Evolutionary conservation across 2,113 vertebrate genomes (phyloP).

Genomic region (Noctilio leporinus): DNA sequence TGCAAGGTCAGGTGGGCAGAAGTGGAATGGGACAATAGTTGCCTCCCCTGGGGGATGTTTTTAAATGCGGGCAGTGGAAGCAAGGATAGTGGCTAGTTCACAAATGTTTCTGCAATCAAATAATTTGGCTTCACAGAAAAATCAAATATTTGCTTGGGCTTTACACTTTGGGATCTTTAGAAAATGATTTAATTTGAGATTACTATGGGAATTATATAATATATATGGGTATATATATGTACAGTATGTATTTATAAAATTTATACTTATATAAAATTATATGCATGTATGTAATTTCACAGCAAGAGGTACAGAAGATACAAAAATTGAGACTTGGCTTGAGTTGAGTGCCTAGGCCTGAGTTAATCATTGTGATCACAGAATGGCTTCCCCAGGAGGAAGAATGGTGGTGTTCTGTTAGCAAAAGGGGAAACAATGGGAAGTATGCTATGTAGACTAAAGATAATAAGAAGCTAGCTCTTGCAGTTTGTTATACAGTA

Average conservation of each 20-base stretch:
- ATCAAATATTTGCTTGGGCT: not conserved
- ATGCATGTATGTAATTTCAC: not conserved
- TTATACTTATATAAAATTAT: not conserved
- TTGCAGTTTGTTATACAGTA: not conserved
- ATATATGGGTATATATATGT: not conserved
- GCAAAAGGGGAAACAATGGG: not conserved
- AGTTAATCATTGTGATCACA: not conserved
- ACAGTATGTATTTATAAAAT: not conserved
- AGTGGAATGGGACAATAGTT: not conserved
- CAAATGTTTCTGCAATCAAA: not conserved
- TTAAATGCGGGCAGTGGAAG: not conserved
- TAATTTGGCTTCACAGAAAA: not conserved
- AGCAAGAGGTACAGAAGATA: not conserved
- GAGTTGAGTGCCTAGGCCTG: not conserved
- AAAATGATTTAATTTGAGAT: constrained; percentile 16
- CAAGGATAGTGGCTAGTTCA: not conserved
- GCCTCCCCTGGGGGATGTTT: not conserved
- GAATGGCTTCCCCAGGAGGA: not conserved
- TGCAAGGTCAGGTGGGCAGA: not conserved
- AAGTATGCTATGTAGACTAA: not conserved
- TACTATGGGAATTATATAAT: not conserved
- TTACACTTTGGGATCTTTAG: not conserved
- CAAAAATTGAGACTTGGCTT: not conserved
- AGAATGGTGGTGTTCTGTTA: not conserved
- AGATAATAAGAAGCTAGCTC: not conserved